Base-by-base conservation (phyloP, 2,888 invertebrate genomes). In the Nemotelus pantherinus region DNA sequence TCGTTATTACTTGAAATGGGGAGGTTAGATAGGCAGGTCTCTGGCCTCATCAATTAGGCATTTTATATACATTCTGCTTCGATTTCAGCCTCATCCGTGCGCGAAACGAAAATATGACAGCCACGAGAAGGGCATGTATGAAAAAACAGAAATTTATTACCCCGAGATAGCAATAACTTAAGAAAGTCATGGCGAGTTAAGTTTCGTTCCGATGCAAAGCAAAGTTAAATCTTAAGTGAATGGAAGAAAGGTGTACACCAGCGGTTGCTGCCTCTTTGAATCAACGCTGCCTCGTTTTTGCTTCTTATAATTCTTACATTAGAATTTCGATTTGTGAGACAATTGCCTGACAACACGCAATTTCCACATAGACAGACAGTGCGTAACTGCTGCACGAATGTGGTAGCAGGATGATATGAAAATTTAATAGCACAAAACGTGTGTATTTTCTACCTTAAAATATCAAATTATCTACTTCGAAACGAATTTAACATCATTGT, bases 71-170 rank as follows among this genome's bases (percentile, higher is more conserved):
- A 63, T 63, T 71, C 7, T 43, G 25, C n/a, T 68, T n/a, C 68
- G 25, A 68, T 50, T 45, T 50, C 68, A 25, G 5, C 53, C 5
- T 44, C 43, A 41, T 39, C 41, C 63, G 68, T 53, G 53, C 47
- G 68, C 53, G 53, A 68, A 68, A 68, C 44, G 53, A 68, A 47
- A 68, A 53, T 68, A n/a, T 48, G 64, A 65, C 44, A n/a, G n/a
- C 41, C 53, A 77, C 65, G 57, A 64, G 43, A 77, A 65, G 44
- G 39, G 65, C 55, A 55, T 7, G 25, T 25, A 74, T 57, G 67
- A 50, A 50, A 74, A 74, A 47, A 65, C 78, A 75, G 75, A 39
- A 75, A 57, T 75, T 78, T 78, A 78, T 50, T 67, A 55, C 60
- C 68, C 57, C 50, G 60, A 57, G 72, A 71, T 70, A 55, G 72